These are phyloP conservation scores for Zaprionus vittiger DNA, from an alignment of 1,140 invertebrate genomes.

Conservation along the genomic window DNA sequence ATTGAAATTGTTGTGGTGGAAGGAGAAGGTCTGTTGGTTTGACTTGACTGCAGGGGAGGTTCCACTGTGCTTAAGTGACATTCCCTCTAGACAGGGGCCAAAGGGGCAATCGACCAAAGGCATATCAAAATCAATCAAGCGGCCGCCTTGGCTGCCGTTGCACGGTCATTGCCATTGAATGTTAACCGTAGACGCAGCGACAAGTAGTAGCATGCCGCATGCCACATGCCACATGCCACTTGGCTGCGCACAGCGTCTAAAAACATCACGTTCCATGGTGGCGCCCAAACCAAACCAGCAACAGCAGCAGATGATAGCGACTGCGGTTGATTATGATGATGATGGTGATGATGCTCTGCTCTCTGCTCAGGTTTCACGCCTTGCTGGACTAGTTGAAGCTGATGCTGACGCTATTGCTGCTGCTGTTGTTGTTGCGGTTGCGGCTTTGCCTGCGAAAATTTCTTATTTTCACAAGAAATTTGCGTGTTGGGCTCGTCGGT, in stretches of 20 bases:
- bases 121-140: constrained; percentile 39
- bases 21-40: constrained; percentile 1
- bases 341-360: constrained; percentile 19
- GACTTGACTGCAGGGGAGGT: background rate
- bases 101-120: constrained; percentile 28
- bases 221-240: constrained; percentile 51
- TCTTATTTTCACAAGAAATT: constrained; percentile 45
- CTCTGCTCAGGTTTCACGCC: constrained; percentile 50
- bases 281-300: constrained; percentile 33
- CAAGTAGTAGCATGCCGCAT: constrained; percentile 43
- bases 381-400: constrained; percentile 37
- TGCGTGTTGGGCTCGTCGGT: constrained; percentile 39
- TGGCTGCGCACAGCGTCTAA: constrained; percentile 35
- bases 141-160: constrained; percentile 12
- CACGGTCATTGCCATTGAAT: constrained; percentile 51
- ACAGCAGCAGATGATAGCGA: constrained; percentile 10
- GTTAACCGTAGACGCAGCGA: constrained; percentile 32
- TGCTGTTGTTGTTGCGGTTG: constrained; percentile 18
- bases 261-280: constrained; percentile 49
- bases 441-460: constrained; percentile 18
- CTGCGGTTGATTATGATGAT: constrained; percentile 15
- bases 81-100: constrained; percentile 44
- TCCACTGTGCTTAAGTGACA: constrained; percentile 56
- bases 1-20: constrained; percentile 63
- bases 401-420: constrained; percentile 6